Base-by-base conservation (phyloP, 2,113 vertebrate genomes). In the Planiliza haematocheilus region DNA sequence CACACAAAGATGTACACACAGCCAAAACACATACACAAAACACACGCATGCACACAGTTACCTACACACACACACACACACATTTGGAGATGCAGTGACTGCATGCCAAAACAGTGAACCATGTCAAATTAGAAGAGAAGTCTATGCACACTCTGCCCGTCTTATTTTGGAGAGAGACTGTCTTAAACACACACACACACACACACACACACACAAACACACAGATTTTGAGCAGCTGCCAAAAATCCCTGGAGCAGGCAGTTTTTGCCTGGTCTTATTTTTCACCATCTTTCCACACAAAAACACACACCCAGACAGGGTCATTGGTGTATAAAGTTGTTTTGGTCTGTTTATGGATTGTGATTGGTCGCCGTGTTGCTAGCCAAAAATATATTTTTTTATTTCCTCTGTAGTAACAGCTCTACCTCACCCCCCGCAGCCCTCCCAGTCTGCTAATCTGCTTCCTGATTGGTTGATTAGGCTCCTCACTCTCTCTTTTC, bases 291-390 rank as follows among this genome's bases (percentile, higher is more conserved):
- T 62, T 67, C 50, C 48, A 67, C 66, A 60, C 72, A 70, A 49
- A 79, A 45, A 72, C n/a, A 76, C 67, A 81, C 71, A 76, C 76
- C 38, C 81, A 86, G 57, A 77, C 82, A 80, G 83, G 88, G 53
- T 86, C 82, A 85, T 72, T 90, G 87, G 82, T 86, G 89, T 85
- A 89, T 85, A 84, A 91, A 92, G 88, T 93, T 94, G 92, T 94
- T 93, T 93, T 92, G 90, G 86, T 90, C 75, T 81, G 76, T 91
- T 86, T 90, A 74, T 83, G 83, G 86, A 85, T 88, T 87, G 81
- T 86, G 91, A 93, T 93, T 94, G 92, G 93, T 72, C 21, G 79
- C 73, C 56, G 89, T 79, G 92, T 94, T 93, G 93, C 93, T 93
- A 94, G 85, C 91, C 93, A 85, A 90, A 38, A 41, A 0, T 45